Evolutionary conservation across 2,888 invertebrate genomes (phyloP).

Genomic region (Drosophila incognita): DNA sequence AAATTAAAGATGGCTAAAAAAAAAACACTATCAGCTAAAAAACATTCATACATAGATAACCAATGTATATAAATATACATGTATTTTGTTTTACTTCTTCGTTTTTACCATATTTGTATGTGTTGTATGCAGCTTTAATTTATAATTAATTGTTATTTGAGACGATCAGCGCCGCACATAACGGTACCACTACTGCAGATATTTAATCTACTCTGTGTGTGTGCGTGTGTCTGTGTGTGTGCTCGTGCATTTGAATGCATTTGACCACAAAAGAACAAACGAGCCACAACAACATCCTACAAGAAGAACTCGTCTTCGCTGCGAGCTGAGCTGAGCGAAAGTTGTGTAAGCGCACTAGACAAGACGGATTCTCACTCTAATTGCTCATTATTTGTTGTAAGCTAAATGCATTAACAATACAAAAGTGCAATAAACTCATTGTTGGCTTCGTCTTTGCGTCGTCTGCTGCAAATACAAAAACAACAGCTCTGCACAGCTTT

Average conservation of each 20-base stretch:
- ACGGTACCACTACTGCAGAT: slow-evolving; percentile 63
- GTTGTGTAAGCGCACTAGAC: slow-evolving; percentile 40
- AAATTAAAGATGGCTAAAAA: slow-evolving; percentile 63
- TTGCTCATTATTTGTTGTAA: slow-evolving; percentile 63
- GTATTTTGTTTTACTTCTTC: slow-evolving; percentile 8
- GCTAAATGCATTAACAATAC: slow-evolving; percentile 37
- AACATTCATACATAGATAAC: slow-evolving; percentile 40
- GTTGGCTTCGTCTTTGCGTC: slow-evolving; percentile 19
- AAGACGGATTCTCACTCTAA: slow-evolving; percentile 62
- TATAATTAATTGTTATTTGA: slow-evolving; percentile 61
- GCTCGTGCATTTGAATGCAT: slow-evolving; percentile 56
- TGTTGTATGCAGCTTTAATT: slow-evolving; percentile 36
- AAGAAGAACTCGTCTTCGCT: slow-evolving; percentile 44
- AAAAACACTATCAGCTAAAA: slow-evolving; percentile 63
- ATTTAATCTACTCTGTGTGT: slow-evolving; percentile 52
- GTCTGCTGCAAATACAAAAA: slow-evolving; percentile 30
- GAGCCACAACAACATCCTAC: slow-evolving; percentile 36
- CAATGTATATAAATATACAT: slow-evolving; percentile 14
- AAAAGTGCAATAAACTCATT: slow-evolving; percentile 73
- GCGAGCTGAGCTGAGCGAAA: slow-evolving; percentile 42
- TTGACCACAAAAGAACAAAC: slow-evolving; percentile 42
- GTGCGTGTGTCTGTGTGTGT: slow-evolving; percentile 11
- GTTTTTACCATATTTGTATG: slow-evolving; percentile 39
- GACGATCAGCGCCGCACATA: slow-evolving; percentile 37
- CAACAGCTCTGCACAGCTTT: slow-evolving; percentile 46